These are phyloP conservation scores for Chymomyza amoena DNA, from an alignment of 2,888 invertebrate species.

Conservation along the genomic window DNA sequence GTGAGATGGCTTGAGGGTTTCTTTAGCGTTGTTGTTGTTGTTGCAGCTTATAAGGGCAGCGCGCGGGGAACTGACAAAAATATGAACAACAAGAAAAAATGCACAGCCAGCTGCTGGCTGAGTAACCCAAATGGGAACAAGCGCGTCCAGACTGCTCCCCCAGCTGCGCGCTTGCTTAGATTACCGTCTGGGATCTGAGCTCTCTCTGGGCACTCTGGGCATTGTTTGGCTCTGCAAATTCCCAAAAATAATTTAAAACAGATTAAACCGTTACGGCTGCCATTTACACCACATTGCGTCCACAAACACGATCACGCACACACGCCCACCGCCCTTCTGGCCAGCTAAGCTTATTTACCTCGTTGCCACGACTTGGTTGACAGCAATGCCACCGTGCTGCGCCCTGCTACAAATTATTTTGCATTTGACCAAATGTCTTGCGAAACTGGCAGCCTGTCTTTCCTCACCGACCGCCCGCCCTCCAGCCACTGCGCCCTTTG, in stretches of 20 bases:
- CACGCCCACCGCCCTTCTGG: slow-evolving; percentile 24
- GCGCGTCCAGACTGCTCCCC: slow-evolving; percentile 11
- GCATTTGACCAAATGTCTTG: slow-evolving; percentile 74
- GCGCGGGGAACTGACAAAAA: slow-evolving; percentile 38
- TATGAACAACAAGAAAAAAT: slow-evolving; percentile 47
- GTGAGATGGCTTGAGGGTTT: slow-evolving; percentile 25
- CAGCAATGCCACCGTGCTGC: slow-evolving; percentile 17
- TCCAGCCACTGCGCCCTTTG: slow-evolving; percentile 25
- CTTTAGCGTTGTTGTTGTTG: slow-evolving; percentile 23
- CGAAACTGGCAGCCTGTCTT: slow-evolving; percentile 40
- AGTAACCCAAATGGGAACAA: slow-evolving; percentile 1
- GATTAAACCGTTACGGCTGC: slow-evolving; percentile 77
- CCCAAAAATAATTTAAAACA: slow-evolving; percentile 76
- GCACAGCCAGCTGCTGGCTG: slow-evolving; percentile 8
- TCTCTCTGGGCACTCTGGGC: slow-evolving; percentile 6
- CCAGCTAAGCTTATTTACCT: slow-evolving; percentile 15
- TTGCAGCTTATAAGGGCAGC: slow-evolving; percentile 62
- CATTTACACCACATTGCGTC: slow-evolving; percentile 71
- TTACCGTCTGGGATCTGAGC: slow-evolving; percentile 33
- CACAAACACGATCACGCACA: slow-evolving; percentile 23
- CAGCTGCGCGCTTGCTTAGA: slow-evolving; percentile 17
- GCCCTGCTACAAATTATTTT: slow-evolving; percentile 52
- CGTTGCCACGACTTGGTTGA: slow-evolving; percentile 24
- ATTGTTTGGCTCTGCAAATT: slow-evolving; percentile 46
- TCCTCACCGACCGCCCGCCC: slow-evolving; percentile 14